A percentile compares a stretch with the other conserved stretches of the same genome.
These are phyloP conservation scores for Eupsilia transversa DNA, from an alignment of 2,888 invertebrate genomes.

Conservation along the genomic window DNA sequence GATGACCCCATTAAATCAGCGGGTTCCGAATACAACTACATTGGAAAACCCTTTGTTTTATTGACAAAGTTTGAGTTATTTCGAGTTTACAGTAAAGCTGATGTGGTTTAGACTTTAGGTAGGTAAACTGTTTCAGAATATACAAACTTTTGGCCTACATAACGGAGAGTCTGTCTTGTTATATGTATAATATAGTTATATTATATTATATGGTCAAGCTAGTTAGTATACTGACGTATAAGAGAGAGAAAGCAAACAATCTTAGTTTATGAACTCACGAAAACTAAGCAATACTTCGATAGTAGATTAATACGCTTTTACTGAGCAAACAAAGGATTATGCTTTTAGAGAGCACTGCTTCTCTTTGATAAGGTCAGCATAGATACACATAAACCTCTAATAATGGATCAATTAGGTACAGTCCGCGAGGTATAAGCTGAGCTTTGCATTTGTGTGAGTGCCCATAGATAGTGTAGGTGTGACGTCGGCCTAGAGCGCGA, in stretches of 20 bases:
- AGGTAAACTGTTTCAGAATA: constrained; percentile 38
- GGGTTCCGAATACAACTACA: constrained; percentile 24
- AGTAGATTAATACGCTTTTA: not conserved
- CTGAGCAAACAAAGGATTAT: not conserved
- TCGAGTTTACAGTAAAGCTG: constrained; percentile 42
- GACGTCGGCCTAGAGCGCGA: too few species aligned
- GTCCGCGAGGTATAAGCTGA: too few species aligned
- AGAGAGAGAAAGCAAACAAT: not conserved
- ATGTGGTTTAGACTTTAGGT: constrained; percentile 46
- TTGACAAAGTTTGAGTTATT: constrained; percentile 56
- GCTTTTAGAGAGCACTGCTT: not conserved
- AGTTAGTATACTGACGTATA: not conserved
- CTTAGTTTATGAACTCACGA: not conserved
- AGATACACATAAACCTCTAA: not conserved
- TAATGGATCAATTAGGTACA: too few species aligned
- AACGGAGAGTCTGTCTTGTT: not conserved
- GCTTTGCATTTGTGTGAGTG: too few species aligned
- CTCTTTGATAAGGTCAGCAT: not conserved
- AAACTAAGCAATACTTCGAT: not conserved
- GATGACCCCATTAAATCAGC: constrained; percentile 41
- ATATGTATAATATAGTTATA: not conserved
- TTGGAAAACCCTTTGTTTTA: constrained; percentile 55
- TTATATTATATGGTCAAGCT: not conserved
- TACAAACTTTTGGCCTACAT: not conserved
- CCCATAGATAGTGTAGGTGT: too few species aligned